A percentile compares a stretch with the other conserved stretches of the same genome.
These are phyloP conservation scores for Mormyrus iriodes DNA, from an alignment of 2,113 vertebrate species.

Conservation along the genomic window DNA sequence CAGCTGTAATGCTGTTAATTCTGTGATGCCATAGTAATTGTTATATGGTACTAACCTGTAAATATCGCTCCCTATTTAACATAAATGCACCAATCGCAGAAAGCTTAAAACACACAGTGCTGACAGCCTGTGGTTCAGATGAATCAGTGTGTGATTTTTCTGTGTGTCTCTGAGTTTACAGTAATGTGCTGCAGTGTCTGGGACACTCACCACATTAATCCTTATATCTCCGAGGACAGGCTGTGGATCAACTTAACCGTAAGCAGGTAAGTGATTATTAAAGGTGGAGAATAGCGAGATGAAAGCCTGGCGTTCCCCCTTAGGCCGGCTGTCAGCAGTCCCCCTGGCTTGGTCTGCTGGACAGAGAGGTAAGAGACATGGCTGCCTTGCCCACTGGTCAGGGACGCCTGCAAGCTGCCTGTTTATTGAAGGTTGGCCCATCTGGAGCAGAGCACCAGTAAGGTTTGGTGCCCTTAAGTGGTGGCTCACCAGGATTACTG, in stretches of 20 bases:
- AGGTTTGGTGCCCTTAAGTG: neutral
- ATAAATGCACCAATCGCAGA: neutral
- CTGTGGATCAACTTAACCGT: neutral
- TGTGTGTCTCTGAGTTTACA: neutral
- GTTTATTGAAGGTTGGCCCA: neutral
- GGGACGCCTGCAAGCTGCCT: neutral
- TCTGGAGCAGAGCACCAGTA: neutral
- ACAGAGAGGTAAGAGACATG: neutral
- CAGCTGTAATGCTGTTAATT: neutral
- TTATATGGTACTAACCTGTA: neutral
- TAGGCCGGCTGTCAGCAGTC: neutral
- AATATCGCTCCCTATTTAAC: neutral
- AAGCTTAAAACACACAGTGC: neutral
- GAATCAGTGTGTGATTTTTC: neutral
- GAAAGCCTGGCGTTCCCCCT: neutral
- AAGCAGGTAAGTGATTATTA: neutral
- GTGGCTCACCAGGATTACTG: neutral
- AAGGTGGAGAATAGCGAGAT: neutral
- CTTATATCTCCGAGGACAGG: neutral
- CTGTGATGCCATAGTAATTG: neutral
- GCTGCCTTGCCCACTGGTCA: neutral
- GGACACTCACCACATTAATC: neutral
- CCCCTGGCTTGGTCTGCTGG: neutral
- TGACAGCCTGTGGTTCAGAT: neutral
- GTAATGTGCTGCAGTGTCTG: neutral